These are phyloP conservation scores for Vannuccia rotundouncinata DNA, from an alignment of 2,888 invertebrate genomes.

Conservation along the genomic window DNA sequence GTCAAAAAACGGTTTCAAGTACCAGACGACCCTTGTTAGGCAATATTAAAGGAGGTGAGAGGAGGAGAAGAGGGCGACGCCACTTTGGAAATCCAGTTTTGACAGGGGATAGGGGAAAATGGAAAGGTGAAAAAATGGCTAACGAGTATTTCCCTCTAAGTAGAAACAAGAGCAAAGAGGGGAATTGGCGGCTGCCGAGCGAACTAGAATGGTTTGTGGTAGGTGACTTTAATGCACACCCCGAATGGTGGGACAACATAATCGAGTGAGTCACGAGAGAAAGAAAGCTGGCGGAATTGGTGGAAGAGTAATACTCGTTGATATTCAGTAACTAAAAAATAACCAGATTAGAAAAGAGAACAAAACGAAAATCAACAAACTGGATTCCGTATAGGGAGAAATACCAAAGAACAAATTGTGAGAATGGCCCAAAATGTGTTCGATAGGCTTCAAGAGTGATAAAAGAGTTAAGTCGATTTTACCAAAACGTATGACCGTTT, in stretches of 20 bases:
- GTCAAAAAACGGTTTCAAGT: not conserved
- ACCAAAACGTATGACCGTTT: too few relatives aligned
- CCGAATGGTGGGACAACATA: not conserved
- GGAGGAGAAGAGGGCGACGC: not conserved
- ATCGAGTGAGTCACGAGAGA: not conserved
- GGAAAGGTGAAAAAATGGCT: not conserved
- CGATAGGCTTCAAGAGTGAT: too few relatives aligned
- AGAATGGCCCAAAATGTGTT: too few relatives aligned
- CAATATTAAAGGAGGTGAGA: not conserved
- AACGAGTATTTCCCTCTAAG: not conserved
- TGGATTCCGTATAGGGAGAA: too few relatives aligned
- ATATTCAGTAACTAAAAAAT: not conserved
- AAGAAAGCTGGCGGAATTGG: not conserved
- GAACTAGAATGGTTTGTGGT: not conserved
- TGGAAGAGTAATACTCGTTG: not conserved
- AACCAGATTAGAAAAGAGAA: not conserved
- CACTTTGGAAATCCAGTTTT: not conserved
- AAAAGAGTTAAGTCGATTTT: too few relatives aligned
- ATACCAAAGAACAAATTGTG: too few relatives aligned
- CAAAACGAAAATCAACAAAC: too few relatives aligned
- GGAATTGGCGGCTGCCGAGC: not conserved
- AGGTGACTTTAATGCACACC: not conserved
- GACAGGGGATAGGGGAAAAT: not conserved
- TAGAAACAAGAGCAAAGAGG: not conserved
- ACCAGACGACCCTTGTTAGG: not conserved